Evolutionary conservation across 2,797 vertebrate genomes (phyloP).

Genomic region (Fratercula arctica): DNA sequence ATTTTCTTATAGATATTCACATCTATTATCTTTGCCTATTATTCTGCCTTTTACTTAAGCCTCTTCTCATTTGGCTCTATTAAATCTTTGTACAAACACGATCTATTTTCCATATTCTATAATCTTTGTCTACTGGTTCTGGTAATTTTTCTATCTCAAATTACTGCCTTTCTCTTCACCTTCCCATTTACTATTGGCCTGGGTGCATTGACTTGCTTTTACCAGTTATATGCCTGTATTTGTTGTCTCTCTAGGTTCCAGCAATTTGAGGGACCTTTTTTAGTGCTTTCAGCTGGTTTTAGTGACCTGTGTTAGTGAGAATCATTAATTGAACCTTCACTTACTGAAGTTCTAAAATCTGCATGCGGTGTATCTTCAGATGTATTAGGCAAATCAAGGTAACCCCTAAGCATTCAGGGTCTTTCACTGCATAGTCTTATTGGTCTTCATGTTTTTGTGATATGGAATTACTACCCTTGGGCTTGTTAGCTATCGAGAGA

Average conservation of each 20-base stretch:
- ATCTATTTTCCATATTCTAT: neutral
- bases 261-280: neutral
- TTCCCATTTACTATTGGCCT: neutral
- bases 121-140: neutral
- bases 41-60: neutral
- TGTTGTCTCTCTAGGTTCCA: neutral
- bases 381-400: neutral
- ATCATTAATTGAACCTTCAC: neutral
- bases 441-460: neutral
- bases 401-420: neutral
- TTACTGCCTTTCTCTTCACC: neutral
- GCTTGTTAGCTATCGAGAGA: neutral
- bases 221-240: neutral
- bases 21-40: neutral
- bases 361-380: neutral
- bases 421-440: neutral
- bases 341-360: neutral
- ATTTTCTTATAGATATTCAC: neutral
- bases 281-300: neutral
- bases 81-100: neutral
- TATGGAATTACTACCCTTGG: fast-evolving
- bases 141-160: neutral
- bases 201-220: neutral
- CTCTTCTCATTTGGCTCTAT: neutral
- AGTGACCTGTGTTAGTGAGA: neutral